Conservation (phyloP, 2,797 vertebrate species). For the Neosilurus mollespiculum region DNA sequence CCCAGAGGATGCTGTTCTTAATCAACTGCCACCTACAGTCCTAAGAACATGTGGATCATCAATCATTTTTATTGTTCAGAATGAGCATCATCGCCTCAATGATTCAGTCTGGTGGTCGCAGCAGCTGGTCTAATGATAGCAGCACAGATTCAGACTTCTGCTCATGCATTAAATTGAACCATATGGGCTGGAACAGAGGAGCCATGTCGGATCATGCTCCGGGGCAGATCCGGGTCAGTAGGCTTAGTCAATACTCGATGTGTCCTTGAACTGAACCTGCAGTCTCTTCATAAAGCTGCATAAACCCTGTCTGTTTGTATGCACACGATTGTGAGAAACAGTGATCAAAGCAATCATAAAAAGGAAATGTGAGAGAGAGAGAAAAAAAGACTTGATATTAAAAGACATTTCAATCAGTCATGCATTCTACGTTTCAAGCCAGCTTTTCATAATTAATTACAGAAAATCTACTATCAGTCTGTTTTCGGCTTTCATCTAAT, state of each 20-base stretch:
- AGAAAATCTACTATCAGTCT: conserved; percentile 34
- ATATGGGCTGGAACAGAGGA: conserved; percentile 37
- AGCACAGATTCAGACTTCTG: conserved; percentile 33
- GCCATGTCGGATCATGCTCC: conserved; percentile 33
- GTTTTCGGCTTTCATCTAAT: conserved; percentile 41
- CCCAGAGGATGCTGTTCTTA: neutral
- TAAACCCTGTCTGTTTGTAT: neutral
- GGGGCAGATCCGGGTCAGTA: conserved; percentile 24
- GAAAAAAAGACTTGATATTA: conserved; percentile 13
- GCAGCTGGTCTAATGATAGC: neutral
- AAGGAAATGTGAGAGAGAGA: neutral
- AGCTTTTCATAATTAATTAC: conserved; percentile 41
- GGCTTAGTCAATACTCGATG: conserved; percentile 18
- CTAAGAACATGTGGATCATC: conserved; percentile 24
- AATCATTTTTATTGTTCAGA: conserved; percentile 24
- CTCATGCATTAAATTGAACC: conserved; percentile 34
- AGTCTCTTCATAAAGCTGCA: neutral
- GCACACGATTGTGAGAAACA: conserved; percentile 5
- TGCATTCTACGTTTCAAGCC: neutral
- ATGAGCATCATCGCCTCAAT: conserved; percentile 11
- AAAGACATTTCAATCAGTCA: conserved; percentile 37
- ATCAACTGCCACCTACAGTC: conserved; percentile 1
- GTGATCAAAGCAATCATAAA: neutral
- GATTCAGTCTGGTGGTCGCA: conserved; percentile 27
- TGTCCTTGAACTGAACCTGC: conserved; percentile 40